Evolutionary conservation across 2,888 invertebrate species (phyloP).

Genomic region (Arge pagana): DNA sequence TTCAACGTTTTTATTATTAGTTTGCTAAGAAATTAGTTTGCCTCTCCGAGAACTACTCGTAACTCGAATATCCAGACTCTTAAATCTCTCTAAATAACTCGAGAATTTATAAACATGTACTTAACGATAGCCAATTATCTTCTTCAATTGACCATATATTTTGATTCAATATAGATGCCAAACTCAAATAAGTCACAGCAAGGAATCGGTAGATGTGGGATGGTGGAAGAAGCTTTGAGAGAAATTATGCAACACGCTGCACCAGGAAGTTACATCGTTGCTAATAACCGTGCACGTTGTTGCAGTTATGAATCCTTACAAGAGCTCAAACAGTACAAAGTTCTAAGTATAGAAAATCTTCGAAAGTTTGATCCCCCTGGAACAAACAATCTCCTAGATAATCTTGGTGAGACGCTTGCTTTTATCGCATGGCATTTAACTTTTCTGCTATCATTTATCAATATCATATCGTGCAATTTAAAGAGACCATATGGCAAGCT

Average conservation of each 20-base stretch:
- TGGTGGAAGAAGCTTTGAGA: slow-evolving; percentile 54
- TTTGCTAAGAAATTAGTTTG: too few relatives aligned
- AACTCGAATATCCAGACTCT: too few relatives aligned
- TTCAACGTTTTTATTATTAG: too few relatives aligned
- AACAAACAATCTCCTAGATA: slow-evolving; percentile 54
- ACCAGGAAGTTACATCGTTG: slow-evolving; percentile 57
- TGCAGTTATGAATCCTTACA: slow-evolving; percentile 52
- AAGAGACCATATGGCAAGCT: slow-evolving; percentile 69
- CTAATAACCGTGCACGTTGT: slow-evolving; percentile 51
- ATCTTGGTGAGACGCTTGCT: slow-evolving; percentile 51
- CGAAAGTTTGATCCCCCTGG: slow-evolving; percentile 57
- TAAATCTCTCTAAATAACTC: too few relatives aligned
- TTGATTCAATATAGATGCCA: slow-evolving; percentile 13
- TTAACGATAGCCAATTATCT: slow-evolving; percentile 3
- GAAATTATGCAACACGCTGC: slow-evolving; percentile 50
- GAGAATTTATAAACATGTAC: too few relatives aligned
- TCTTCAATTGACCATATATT: neutral
- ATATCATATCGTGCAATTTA: slow-evolving; percentile 59
- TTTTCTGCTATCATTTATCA: slow-evolving; percentile 50
- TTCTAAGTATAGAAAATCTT: slow-evolving; percentile 57
- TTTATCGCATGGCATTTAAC: neutral
- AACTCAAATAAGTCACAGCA: slow-evolving; percentile 39
- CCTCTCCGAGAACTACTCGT: too few relatives aligned
- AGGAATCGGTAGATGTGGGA: slow-evolving; percentile 40
- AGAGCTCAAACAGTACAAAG: slow-evolving; percentile 50